These are phyloP conservation scores for Pomacea canaliculata DNA, from an alignment of 2,888 invertebrate species.

Conservation along the genomic window DNA sequence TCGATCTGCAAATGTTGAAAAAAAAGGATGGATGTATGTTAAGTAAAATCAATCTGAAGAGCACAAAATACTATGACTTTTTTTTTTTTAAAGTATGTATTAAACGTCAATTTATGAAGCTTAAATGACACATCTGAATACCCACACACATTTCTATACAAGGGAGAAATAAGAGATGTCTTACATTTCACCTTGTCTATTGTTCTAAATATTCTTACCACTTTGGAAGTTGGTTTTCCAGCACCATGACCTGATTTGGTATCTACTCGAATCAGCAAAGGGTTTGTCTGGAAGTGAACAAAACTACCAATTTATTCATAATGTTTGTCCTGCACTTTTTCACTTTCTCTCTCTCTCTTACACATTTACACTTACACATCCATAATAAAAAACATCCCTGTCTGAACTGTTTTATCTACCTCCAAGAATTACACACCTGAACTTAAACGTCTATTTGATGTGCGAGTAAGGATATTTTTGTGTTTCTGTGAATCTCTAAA, in stretches of 20 bases:
- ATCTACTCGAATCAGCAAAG: constrained; percentile 89
- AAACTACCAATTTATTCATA: background rate
- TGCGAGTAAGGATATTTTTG: too few relatives aligned
- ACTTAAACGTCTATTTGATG: too few relatives aligned
- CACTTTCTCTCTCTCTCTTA: background rate
- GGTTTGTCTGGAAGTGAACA: constrained; percentile 77
- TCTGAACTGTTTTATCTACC: too few relatives aligned
- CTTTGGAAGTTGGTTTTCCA: constrained; percentile 95
- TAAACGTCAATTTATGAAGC: background rate
- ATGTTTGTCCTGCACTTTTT: background rate
- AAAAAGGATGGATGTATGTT: background rate
- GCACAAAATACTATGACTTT: background rate
- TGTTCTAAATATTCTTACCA: constrained; percentile 74
- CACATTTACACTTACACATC: background rate
- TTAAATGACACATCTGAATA: too few relatives aligned
- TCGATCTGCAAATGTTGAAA: constrained; percentile 82
- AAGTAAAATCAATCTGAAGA: background rate
- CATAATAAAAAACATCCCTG: too few relatives aligned
- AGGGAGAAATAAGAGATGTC: too few relatives aligned
- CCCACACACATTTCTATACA: too few relatives aligned
- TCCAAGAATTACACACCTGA: too few relatives aligned
- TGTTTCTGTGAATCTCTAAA: too few relatives aligned
- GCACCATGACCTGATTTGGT: constrained; percentile 97
- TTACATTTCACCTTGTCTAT: too few relatives aligned
- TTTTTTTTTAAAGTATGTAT: background rate